These are phyloP conservation scores for Melitaea athalia DNA, from an alignment of 2,888 invertebrate species.

Conservation along the genomic window DNA sequence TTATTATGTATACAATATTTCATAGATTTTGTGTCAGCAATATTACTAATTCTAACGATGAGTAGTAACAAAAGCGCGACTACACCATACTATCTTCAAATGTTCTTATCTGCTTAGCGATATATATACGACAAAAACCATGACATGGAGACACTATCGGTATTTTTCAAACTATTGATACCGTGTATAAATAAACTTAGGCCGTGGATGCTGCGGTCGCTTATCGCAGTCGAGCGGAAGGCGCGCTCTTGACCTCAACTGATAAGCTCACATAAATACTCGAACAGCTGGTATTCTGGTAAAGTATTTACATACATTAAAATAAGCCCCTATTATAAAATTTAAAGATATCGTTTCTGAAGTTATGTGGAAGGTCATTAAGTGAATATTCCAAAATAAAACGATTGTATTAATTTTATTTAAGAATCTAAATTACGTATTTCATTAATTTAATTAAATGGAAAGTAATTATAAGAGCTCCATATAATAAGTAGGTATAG, in stretches of 20 bases:
- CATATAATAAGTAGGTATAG: too few relatives aligned
- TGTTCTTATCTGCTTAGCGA: slow-evolving; percentile 56
- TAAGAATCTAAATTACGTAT: too few relatives aligned
- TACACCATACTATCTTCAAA: slow-evolving; percentile 29
- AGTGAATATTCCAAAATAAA: too few relatives aligned
- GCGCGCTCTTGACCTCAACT: slow-evolving; percentile 75
- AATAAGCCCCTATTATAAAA: neutral
- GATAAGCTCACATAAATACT: slow-evolving; percentile 59
- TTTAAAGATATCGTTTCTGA: neutral
- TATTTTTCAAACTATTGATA: slow-evolving; percentile 46
- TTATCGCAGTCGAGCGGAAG: slow-evolving; percentile 72
- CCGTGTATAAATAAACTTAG: slow-evolving; percentile 54
- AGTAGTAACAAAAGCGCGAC: neutral
- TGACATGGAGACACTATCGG: slow-evolving; percentile 47
- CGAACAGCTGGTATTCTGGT: slow-evolving; percentile 50
- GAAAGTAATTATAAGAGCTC: too few relatives aligned
- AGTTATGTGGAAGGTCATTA: neutral
- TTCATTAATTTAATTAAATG: too few relatives aligned
- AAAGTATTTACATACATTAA: slow-evolving; percentile 11
- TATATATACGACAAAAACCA: slow-evolving; percentile 53
- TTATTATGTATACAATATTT: neutral
- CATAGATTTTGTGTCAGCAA: neutral
- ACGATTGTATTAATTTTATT: too few relatives aligned
- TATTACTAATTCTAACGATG: neutral
- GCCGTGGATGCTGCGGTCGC: slow-evolving; percentile 63